These are phyloP conservation scores for Clepsis dumicolana DNA, from an alignment of 2,888 invertebrate species.

Conservation along the genomic window DNA sequence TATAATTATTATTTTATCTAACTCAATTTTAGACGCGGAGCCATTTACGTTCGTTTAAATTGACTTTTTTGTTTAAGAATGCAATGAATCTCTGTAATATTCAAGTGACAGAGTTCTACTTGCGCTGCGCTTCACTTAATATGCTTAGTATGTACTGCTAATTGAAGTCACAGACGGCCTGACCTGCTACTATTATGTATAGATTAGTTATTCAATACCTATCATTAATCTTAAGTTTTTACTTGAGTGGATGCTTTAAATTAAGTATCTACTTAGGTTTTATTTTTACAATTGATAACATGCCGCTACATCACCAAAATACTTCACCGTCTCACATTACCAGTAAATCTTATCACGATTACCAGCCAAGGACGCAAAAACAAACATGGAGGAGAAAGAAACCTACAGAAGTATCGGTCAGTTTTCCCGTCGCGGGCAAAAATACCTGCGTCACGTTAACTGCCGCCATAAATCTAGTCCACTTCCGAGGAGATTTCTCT, in stretches of 20 bases:
- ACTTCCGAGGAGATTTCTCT: conserved; percentile 78
- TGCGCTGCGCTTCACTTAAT: too few species aligned
- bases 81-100: background rate
- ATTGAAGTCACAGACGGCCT: too few species aligned
- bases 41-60: background rate
- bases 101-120: background rate
- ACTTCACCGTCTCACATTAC: conserved; percentile 3
- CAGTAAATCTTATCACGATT: conserved; percentile 38
- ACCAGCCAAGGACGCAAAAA: conserved; percentile 49
- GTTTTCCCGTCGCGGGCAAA: conserved; percentile 61
- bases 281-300: too few species aligned
- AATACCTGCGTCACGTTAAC: conserved; percentile 81
- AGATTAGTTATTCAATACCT: too few species aligned
- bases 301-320: background rate
- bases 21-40: background rate
- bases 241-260: too few species aligned
- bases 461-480: conserved; percentile 76
- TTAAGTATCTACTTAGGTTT: too few species aligned
- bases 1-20: background rate
- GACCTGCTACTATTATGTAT: too few species aligned
- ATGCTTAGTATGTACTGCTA: too few species aligned
- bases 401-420: conserved; percentile 66
- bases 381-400: conserved; percentile 52
- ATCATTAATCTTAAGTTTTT: too few species aligned
- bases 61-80: background rate